Conservation (phyloP, 2,797 vertebrate species). For the Graptemys geographica region DNA sequence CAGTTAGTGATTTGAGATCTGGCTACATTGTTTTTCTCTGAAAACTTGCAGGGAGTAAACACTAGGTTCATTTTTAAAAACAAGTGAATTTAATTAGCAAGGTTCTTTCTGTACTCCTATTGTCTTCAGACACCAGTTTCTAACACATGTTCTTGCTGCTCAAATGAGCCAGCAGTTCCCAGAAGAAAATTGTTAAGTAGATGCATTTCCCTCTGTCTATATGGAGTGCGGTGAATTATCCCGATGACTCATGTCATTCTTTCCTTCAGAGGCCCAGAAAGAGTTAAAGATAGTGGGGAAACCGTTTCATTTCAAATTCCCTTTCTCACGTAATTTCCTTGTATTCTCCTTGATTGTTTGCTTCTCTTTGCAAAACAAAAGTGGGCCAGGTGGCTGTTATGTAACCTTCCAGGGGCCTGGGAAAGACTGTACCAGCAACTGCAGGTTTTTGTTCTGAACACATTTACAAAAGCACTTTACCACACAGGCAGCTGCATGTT, state of each 20-base stretch:
- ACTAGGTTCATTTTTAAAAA: not conserved
- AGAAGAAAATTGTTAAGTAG: not conserved
- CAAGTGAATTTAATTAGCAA: not conserved
- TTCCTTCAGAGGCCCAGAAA: constrained; percentile 22
- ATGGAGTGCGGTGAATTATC: not conserved
- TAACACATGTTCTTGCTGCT: not conserved
- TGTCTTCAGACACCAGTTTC: not conserved
- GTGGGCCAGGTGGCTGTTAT: not conserved
- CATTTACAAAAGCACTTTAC: not conserved
- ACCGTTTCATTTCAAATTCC: not conserved
- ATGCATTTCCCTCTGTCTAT: not conserved
- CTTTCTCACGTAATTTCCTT: not conserved
- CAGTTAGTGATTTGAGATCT: not conserved
- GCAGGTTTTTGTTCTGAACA: not conserved
- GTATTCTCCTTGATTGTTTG: not conserved
- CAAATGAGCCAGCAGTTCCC: not conserved
- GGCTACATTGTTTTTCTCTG: not conserved
- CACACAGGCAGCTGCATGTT: accelerated
- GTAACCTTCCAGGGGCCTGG: not conserved
- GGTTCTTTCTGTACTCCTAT: not conserved
- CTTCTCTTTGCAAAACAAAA: not conserved
- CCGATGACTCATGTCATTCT: not conserved
- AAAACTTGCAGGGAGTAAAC: not conserved
- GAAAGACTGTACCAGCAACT: not conserved
- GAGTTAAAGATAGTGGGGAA: not conserved